These are phyloP conservation scores for Hucho hucho DNA, from an alignment of 2,113 vertebrate species.

Conservation along the genomic window DNA sequence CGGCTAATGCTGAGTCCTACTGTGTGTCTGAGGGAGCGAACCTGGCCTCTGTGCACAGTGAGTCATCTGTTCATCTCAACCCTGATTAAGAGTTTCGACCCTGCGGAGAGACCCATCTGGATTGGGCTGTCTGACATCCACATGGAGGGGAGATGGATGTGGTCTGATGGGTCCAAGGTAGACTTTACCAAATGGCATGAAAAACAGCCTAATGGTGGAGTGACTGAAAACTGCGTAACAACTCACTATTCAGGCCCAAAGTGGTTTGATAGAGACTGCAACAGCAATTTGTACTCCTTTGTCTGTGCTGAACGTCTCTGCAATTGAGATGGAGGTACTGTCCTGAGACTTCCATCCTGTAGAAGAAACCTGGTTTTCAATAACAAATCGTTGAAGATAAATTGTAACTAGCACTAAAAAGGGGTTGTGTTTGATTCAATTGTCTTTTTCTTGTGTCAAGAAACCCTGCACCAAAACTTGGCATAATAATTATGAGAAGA, in stretches of 20 bases:
- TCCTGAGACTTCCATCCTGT: no score
- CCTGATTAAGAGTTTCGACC: slow-evolving; percentile 8
- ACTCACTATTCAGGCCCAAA: background rate
- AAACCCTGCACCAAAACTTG: no score
- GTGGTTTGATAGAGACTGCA: background rate
- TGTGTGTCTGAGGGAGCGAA: background rate
- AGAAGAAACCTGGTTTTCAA: no score
- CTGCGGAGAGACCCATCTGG: slow-evolving; percentile 1
- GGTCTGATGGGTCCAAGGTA: slow-evolving; percentile 14
- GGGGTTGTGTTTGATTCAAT: no score
- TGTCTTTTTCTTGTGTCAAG: no score
- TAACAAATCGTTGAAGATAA: no score
- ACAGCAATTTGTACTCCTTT: no score
- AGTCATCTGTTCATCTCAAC: background rate
- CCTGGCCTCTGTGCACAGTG: slow-evolving; percentile 3
- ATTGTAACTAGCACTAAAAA: no score
- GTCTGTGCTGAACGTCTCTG: no score
- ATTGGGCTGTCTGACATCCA: background rate
- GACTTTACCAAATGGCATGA: background rate
- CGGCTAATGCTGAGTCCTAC: background rate
- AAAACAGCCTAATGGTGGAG: background rate
- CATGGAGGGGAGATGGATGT: slow-evolving; percentile 11
- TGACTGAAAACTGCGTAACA: background rate
- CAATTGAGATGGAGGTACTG: no score
- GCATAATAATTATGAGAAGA: no score